Base-by-base conservation (phyloP, 2,113 vertebrate species). In the Pycnonotus jocosus region DNA sequence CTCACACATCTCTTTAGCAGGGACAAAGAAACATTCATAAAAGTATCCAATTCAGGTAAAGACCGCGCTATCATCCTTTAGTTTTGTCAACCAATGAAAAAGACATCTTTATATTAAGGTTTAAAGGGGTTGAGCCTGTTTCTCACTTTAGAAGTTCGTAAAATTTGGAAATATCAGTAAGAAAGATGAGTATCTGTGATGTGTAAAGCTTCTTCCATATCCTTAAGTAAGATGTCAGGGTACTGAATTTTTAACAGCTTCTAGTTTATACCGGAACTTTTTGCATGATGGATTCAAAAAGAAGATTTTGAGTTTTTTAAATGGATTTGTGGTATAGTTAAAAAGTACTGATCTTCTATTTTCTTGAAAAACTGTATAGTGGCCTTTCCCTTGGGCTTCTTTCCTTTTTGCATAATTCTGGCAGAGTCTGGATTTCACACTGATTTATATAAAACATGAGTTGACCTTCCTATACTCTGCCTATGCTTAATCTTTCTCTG, bases 21-120 rank as follows among this genome's bases (percentile, higher is more conserved):
- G 20, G 30, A 8, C 18, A 25, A 31, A 58, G 25, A 65, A 31
- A 4, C 1, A 7, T 22, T 22, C 3, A 0, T 62, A 6, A 37
- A 60, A 58, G 40, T 54, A 11, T 38, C 8, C 31, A 65, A 17
- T 48, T 28, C 7, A 47, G 12, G 10, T 33, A 8, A 10, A 70
- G 68, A 37, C 10, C 44, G 4, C 44, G 16, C 8, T 31, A 22
- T 54, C 51, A 51, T n/a, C 19, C 38, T 68, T 56, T 24, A 17
- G 5, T 37, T 60, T 90, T 74, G 25, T 88, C 11, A 7, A 10
- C 21, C 57, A 74, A 3, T 54, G 38, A 70, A 4, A 28, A 74
- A 61, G 12, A 30, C 20, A 30, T 23, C 30, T 19, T 72, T 57
- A 35, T 31, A 17, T 21, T 57, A 54, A 51, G 5, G 7, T 54